Evolutionary conservation across 2,888 invertebrate species (phyloP).

Genomic region (Tryphoninae sp.): DNA sequence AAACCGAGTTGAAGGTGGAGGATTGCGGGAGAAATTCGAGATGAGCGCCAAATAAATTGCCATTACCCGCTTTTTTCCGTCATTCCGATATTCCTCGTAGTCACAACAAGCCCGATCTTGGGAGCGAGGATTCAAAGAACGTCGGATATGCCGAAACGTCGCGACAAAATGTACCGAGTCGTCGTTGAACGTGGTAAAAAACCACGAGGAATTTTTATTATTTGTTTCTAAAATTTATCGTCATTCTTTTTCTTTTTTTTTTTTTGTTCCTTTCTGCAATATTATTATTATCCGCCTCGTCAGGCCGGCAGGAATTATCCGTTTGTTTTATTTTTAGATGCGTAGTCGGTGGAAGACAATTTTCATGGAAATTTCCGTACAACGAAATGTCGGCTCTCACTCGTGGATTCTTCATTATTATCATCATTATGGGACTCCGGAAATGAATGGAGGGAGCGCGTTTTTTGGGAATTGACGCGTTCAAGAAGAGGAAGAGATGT

Average conservation of each 20-base stretch:
- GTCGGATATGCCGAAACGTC: conserved; percentile 29
- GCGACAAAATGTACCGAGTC: conserved; percentile 13
- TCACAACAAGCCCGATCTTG: conserved; percentile 52
- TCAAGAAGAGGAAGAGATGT: conserved; percentile 10
- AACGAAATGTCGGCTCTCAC: background rate
- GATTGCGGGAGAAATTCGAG: conserved; percentile 18
- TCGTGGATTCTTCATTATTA: background rate
- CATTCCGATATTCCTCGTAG: conserved; percentile 50
- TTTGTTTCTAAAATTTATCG: background rate
- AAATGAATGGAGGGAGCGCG: conserved; percentile 12
- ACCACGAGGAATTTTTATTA: conserved; percentile 37
- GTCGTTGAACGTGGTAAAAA: background rate
- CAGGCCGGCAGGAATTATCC: background rate
- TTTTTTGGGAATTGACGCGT: conserved; percentile 31
- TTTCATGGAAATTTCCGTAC: conserved; percentile 5
- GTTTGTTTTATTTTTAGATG: background rate
- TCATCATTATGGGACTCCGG: conserved; percentile 24
- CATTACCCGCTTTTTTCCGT: conserved; percentile 18
- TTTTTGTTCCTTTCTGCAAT: background rate
- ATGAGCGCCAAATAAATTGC: background rate
- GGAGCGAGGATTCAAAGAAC: conserved; percentile 17
- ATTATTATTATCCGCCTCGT: no score
- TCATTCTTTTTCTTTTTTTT: background rate
- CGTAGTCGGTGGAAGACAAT: background rate
- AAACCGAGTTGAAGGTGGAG: conserved; percentile 1